Conservation (phyloP, 2,888 invertebrate genomes). For the Monoplex corrugatus region DNA sequence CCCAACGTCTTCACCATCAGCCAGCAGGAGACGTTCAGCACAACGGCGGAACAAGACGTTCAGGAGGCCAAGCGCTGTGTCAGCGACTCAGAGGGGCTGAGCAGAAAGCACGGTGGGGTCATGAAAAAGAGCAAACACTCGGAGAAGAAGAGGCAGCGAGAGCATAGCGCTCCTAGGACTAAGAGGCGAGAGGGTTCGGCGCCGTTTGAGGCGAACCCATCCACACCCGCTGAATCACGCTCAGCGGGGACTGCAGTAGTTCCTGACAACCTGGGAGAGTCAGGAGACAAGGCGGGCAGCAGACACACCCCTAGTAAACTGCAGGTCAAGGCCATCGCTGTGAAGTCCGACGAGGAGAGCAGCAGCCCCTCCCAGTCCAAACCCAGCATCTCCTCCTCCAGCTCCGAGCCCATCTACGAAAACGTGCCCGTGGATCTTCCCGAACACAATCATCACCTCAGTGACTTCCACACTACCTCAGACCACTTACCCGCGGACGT, state of each 20-base stretch:
- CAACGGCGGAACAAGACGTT: not conserved
- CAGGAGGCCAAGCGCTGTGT: not conserved
- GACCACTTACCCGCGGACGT: not conserved
- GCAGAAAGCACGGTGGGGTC: constrained; percentile 4
- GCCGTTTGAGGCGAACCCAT: not conserved
- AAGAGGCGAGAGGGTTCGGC: not conserved
- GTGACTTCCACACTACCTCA: not conserved
- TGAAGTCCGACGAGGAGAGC: constrained; percentile 33
- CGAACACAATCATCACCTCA: not conserved
- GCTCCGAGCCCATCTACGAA: constrained; percentile 36
- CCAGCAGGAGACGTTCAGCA: not conserved
- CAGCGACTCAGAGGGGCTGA: constrained; percentile 30
- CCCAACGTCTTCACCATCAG: constrained; percentile 36
- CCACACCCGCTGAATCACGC: not conserved
- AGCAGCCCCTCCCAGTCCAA: not conserved
- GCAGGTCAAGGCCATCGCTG: constrained; percentile 39
- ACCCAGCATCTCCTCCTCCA: not conserved
- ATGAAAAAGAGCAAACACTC: constrained; percentile 22
- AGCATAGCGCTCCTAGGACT: not conserved
- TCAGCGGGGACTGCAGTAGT: not conserved
- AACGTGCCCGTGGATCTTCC: not conserved
- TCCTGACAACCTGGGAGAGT: not conserved
- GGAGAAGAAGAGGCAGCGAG: constrained; percentile 8
- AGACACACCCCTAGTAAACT: constrained; percentile 35
- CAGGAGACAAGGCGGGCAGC: not conserved